Evolutionary conservation across 2,113 vertebrate species (phyloP), one percentile per base, ranked within the genome.

Genomic region (Poecile atricapillus): DNA sequence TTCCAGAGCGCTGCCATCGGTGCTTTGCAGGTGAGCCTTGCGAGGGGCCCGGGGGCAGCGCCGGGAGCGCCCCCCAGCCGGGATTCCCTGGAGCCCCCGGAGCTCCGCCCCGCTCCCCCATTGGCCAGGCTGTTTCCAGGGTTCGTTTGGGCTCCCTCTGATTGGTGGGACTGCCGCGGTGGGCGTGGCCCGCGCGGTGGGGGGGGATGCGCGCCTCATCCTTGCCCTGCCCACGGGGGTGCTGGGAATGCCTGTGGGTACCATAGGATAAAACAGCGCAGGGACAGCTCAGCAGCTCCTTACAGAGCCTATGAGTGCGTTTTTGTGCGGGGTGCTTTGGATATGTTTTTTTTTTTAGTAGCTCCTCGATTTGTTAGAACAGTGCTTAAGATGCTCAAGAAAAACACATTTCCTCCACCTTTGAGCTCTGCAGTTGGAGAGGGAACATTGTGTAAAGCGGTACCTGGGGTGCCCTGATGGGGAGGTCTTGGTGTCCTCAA

Each of bases 1-100:
- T 98, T 98, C 95, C 98, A 98, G 96, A 98, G 98, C 77, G 98
- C 98, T 93, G 98, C 98, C 94, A 98, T 98, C 76, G 98, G 98
- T 97, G 98, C 98, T 97, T 98, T 98, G 98, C 98, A 98, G 98
- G 98, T 98, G 97, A 88, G 82, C 24, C 1, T 3, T 0, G 7
- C 59, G 0, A 1, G 71, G 70, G 17, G 12, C n/a, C 5, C 53
- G 10, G 31, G 19, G 8, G 8, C 35, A 0, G 10, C 11, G 52
- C 55, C 15, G 22, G 22, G 2, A 14, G 43, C 1, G 23, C 7
- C 31, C 31, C n/a, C 24, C 5, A 3, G 46, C 12, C 18, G 23
- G n/a, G 11, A 15, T 23, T 14, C 19, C 35, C 33, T 4, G 3
- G 8, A 24, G 6, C 8, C 46, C 41, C 65, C 18, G 30, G 28